Evolutionary conservation across 2,113 vertebrate genomes (phyloP), one percentile per base, ranked within the genome.

Genomic region (Epinephelus lanceolatus): DNA sequence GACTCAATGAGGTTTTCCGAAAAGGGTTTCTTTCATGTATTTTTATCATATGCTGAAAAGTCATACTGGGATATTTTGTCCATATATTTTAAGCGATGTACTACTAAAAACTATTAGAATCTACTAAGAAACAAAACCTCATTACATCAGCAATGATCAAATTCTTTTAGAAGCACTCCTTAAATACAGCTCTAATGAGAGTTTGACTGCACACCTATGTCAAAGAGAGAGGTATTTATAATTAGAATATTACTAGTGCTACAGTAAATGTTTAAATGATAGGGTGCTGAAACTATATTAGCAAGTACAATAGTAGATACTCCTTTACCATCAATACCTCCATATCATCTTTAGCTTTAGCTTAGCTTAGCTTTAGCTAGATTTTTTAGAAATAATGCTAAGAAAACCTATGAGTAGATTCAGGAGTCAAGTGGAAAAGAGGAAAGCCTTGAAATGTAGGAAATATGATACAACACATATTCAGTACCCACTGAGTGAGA

Each of bases 391-490:
- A 45, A 45, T 45, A 45, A 45, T 45, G 9, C 1, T 12, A 21
- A 75, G 2, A 25, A 27, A 65, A n/a, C n/a, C 10, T 42, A n/a
- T 4, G 7, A 52, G 25, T 17, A 18, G 19, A 12, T 12, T 45
- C 2, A 37, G 33, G n/a, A 59, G 30, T 67, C 30, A 52, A 30
- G 14, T 13, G 18, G 13, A 47, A 56, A 51, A 40, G 13, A 65
- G 18, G 57, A 27, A 0, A 27, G 25, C 57, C 42, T 33, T 10
- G 25, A 59, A 61, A 66, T 27, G 12, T 40, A 27, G 33, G 12
- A 74, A 71, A 75, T 8, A 33, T 42, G n/a, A 14, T 25, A 55
- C 5, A 42, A 57, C 17, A 75, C 53, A 70, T 47, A 83, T 70
- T 13, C 11, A 52, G 15, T n/a, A 25, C 21, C n/a, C 17, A 17